These are phyloP conservation scores for Antennarius maculatus DNA, from an alignment of 2,797 vertebrate species.

Conservation along the genomic window DNA sequence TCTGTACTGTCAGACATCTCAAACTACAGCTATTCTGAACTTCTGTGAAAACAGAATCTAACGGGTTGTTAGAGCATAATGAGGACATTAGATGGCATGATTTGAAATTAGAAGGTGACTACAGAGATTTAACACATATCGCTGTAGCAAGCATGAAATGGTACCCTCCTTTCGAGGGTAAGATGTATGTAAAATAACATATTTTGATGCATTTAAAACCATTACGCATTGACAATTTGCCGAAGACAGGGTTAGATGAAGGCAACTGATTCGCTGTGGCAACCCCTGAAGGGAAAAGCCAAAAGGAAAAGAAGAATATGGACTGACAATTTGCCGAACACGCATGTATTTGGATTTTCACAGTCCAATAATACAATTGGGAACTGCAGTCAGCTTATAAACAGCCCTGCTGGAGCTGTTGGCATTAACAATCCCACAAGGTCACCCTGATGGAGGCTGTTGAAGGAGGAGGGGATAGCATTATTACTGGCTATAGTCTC, in stretches of 20 bases:
- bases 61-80: neutral
- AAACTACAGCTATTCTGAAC: conserved; percentile 45
- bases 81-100: neutral
- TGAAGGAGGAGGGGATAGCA: conserved; percentile 1
- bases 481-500: neutral
- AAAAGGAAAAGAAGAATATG: too few species aligned
- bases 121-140: neutral
- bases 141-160: conserved; percentile 18
- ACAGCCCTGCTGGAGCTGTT: conserved; percentile 16
- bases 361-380: neutral
- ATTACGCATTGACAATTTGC: neutral
- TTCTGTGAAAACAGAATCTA: conserved; percentile 9
- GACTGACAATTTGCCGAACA: conserved; percentile 6
- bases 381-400: conserved; percentile 20
- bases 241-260: too few species aligned
- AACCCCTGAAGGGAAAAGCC: too few species aligned
- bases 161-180: neutral
- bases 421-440: conserved; percentile 26
- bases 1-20: conserved; percentile 47
- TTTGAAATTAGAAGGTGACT: neutral
- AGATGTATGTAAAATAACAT: neutral
- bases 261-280: too few species aligned
- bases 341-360: conserved; percentile 8
- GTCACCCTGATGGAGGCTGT: conserved; percentile 26
- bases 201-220: conserved; percentile 13